These are phyloP conservation scores for Frieseomelitta varia DNA, from an alignment of 1,140 invertebrate genomes.

Conservation along the genomic window DNA sequence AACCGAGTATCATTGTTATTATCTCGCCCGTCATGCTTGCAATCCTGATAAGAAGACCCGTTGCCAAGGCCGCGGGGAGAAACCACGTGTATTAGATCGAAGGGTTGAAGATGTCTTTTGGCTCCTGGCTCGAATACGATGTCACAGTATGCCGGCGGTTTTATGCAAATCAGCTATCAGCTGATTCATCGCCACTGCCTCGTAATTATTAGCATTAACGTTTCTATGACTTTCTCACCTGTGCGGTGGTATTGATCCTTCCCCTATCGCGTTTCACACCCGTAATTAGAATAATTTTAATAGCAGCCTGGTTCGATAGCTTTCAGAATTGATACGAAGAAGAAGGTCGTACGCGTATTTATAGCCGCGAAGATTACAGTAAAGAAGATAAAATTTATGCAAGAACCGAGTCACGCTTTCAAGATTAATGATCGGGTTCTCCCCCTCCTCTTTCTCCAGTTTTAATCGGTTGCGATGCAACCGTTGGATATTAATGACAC, in stretches of 20 bases:
- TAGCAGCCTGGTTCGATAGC: neutral
- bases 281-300: constrained; percentile 18
- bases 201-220: constrained; percentile 59
- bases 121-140: constrained; percentile 15
- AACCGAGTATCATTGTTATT: neutral
- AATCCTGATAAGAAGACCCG: neutral
- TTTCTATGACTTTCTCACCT: constrained; percentile 28
- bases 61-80: neutral
- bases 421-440: neutral
- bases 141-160: constrained; percentile 45
- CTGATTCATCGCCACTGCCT: constrained; percentile 55
- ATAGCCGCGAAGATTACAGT: neutral
- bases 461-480: neutral
- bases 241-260: neutral
- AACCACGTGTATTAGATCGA: neutral
- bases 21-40: neutral
- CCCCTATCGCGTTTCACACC: neutral
- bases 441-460: no score
- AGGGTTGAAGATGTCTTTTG: neutral
- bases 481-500: neutral
- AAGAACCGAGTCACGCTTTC: neutral
- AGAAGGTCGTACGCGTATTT: constrained; percentile 12
- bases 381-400: neutral
- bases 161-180: constrained; percentile 52
- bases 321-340: neutral